Evolutionary conservation across 2,113 vertebrate species (phyloP), one percentile per base, ranked within the genome.

Genomic region (Prietella phreatophila): DNA sequence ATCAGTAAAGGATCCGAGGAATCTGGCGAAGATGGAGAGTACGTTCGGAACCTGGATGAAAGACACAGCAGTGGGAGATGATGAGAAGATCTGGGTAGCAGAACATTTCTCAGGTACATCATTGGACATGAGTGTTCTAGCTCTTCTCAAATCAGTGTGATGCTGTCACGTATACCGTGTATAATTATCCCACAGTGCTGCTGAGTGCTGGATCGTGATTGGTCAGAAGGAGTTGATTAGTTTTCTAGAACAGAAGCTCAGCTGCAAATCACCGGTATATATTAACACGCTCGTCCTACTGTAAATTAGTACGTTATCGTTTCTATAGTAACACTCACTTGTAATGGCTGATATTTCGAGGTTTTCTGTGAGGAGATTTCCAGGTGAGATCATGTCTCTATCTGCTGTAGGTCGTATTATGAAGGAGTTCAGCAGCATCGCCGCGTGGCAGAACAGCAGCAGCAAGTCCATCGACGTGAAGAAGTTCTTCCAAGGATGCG

Each of bases 21-120:
- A 96, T 60, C 91, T 98, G 60, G 92, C 96, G 2, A 97, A 95
- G 71, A 95, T 97, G 14, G 94, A 92, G 78, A 95, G 93, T 89
- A 99, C 97, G 0, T 99, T 97, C 87, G 98, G 98, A 76, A 94
- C 97, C 0, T 99, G 98, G 98, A 97, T 99, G 95, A 94, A 92
- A 87, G 98, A 99, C 92, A 95, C 96, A 0, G 94, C 95, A 17
- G 93, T 92, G 87, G 91, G 89, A 86, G 95, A 94, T 0, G 96
- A 97, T 33, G 96, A 97, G 50, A 95, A 95, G 17, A 96, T 99
- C 89, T 99, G 98, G 98, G 96, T 99, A 87, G 97, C 97, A 0
- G 95, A 95, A 60, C 98, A 99, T 90, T 99, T 99, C 86, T 97
- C 96, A 93, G 98, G 98, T 99, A 93, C 8, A 50, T 65, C n/a